Percentiles rank a stretch among this genome's conserved stretches.
These are phyloP conservation scores for Microctonus aethiopoides DNA, from an alignment of 2,888 invertebrate species.

Conservation along the genomic window DNA sequence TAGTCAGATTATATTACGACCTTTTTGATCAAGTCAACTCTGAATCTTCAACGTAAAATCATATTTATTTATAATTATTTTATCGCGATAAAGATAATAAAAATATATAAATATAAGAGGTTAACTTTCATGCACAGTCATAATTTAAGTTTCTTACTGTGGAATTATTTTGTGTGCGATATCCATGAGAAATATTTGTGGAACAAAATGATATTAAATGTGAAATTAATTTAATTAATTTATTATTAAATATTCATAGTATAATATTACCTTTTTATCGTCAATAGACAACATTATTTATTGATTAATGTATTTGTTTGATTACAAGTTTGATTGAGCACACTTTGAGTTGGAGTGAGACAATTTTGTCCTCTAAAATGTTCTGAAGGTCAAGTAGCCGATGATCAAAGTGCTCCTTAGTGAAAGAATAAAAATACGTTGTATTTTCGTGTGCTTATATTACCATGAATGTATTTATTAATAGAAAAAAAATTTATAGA, in stretches of 20 bases:
- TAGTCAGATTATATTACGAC: not conserved
- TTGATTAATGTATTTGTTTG: not conserved
- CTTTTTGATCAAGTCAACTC: not conserved
- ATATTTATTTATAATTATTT: not conserved
- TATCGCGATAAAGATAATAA: conserved; percentile 1
- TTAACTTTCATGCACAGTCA: not conserved
- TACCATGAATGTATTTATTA: not conserved
- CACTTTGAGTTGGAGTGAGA: not conserved
- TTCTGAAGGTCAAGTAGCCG: conserved; percentile 11
- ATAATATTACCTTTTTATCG: conserved; percentile 28
- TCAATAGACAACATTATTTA: conserved; percentile 30
- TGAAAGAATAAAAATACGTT: not conserved
- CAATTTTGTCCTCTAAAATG: conserved; percentile 19
- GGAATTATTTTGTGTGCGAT: not conserved
- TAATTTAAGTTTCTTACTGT: not conserved
- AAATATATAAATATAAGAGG: conserved; percentile 7
- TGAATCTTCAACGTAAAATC: not conserved
- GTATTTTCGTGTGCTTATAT: not conserved
- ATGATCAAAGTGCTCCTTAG: not conserved
- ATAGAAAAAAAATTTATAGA: not conserved
- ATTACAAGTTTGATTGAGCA: not conserved
- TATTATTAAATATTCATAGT: not conserved
- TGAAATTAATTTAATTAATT: not conserved
- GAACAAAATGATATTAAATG: not conserved
- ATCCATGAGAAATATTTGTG: not conserved